A percentile compares a stretch with the other conserved stretches of the same genome.
phyloP scores from a whole-genome alignment of 2,113 vertebrate genomes.

The Bathybates hornii region DNA sequence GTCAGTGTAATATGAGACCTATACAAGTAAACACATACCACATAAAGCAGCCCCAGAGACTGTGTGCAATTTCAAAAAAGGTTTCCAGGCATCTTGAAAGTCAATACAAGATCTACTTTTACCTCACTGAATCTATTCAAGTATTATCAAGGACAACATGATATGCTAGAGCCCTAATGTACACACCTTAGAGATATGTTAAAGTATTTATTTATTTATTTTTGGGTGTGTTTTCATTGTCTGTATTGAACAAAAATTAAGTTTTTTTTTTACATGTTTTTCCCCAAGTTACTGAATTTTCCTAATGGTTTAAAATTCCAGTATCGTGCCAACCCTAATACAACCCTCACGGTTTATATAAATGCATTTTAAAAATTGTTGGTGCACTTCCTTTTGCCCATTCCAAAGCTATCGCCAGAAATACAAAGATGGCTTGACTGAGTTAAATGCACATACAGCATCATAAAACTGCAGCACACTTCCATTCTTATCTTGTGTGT shows the following conservation, averaged over 20 bases:
- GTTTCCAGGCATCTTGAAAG: background rate
- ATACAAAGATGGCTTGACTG: background rate
- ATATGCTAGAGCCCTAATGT: background rate
- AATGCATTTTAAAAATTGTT: background rate
- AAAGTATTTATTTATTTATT: background rate
- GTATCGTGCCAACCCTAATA: background rate
- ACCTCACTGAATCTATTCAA: background rate
- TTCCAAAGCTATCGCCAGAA: background rate
- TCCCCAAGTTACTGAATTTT: background rate
- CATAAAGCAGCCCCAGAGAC: background rate
- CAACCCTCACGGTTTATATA: background rate
- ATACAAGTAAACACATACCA: background rate
- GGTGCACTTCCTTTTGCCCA: background rate
- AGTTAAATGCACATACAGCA: background rate
- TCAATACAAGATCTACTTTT: background rate
- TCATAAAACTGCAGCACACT: background rate
- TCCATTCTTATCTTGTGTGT: background rate
- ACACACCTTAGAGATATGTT: background rate
- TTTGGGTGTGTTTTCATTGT: background rate
- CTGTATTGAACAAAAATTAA: background rate
- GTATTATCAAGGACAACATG: background rate
- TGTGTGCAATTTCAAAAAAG: background rate
- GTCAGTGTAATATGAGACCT: background rate
- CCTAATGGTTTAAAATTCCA: background rate
- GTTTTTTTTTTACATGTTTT: background rate